Evolutionary conservation across 30 jellyfish, hydroid and myxozoan species (phyloP).

Genomic region (Pelagia noctiluca): DNA sequence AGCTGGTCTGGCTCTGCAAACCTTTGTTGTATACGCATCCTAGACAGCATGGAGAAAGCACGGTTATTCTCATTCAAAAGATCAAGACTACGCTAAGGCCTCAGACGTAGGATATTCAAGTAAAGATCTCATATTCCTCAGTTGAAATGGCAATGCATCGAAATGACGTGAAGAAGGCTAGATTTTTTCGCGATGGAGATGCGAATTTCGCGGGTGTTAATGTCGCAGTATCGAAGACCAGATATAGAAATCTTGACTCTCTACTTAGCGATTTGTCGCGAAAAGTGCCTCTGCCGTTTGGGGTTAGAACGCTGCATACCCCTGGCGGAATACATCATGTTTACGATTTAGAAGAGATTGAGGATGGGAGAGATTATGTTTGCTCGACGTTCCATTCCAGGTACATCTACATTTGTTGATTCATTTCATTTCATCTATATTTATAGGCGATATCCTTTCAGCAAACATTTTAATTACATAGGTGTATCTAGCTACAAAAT

Average conservation of each 20-base stretch:
- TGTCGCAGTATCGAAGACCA: constrained; percentile 69
- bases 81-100: too few species aligned
- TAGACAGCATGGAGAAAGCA: too few species aligned
- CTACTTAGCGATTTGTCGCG: constrained; percentile 75
- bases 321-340: constrained; percentile 91
- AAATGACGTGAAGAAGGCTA: constrained; percentile 68
- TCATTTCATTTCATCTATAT: too few species aligned
- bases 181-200: constrained; percentile 91
- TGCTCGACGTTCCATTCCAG: constrained; percentile 76
- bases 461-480: too few species aligned
- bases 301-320: constrained; percentile 84
- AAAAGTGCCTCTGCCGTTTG: constrained; percentile 89
- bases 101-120: too few species aligned
- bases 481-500: too few species aligned
- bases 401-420: too few species aligned
- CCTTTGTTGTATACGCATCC: too few species aligned
- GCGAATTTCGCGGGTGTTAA: constrained; percentile 82
- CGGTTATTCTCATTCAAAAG: too few species aligned
- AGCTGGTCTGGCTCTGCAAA: too few species aligned
- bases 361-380: constrained; percentile 87
- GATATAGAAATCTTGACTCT: constrained; percentile 73
- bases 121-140: too few species aligned
- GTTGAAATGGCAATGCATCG: constrained; percentile 47
- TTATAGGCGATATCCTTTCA: too few species aligned
- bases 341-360: constrained; percentile 55